Evolutionary conservation across 2,113 vertebrate genomes (phyloP).

Genomic region (Sturnira hondurensis): DNA sequence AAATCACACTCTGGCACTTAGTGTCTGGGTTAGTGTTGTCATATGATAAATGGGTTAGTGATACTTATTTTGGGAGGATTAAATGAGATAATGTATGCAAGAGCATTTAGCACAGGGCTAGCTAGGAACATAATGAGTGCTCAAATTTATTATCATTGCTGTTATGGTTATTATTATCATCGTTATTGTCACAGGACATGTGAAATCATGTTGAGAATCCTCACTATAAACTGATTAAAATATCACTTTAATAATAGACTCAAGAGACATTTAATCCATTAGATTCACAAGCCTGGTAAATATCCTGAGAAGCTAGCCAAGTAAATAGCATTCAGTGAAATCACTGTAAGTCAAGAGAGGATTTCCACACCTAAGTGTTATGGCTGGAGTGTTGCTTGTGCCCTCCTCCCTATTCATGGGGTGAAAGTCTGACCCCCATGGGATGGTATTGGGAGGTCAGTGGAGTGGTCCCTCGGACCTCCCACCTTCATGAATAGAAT

Average conservation of each 20-base stretch:
- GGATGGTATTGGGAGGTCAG: background rate
- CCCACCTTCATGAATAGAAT: background rate
- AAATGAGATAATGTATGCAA: background rate
- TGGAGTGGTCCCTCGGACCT: background rate
- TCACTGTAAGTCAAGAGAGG: background rate
- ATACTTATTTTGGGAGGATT: background rate
- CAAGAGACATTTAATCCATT: constrained; percentile 9
- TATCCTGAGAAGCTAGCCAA: background rate
- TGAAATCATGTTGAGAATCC: constrained; percentile 25
- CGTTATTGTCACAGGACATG: background rate
- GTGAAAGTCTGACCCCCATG: background rate
- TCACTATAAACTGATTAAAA: background rate
- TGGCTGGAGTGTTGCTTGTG: background rate
- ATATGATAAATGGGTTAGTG: background rate
- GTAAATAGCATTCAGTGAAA: background rate
- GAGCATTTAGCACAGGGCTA: background rate
- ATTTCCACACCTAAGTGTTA: background rate
- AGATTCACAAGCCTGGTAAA: background rate
- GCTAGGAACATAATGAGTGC: background rate
- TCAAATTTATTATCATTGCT: background rate
- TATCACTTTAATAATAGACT: constrained; percentile 56
- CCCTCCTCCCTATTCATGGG: background rate
- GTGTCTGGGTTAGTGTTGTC: background rate
- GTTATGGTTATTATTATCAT: background rate
- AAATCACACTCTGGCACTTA: background rate